Conservation (phyloP, 2,888 invertebrate species). For the Blera fallax region DNA sequence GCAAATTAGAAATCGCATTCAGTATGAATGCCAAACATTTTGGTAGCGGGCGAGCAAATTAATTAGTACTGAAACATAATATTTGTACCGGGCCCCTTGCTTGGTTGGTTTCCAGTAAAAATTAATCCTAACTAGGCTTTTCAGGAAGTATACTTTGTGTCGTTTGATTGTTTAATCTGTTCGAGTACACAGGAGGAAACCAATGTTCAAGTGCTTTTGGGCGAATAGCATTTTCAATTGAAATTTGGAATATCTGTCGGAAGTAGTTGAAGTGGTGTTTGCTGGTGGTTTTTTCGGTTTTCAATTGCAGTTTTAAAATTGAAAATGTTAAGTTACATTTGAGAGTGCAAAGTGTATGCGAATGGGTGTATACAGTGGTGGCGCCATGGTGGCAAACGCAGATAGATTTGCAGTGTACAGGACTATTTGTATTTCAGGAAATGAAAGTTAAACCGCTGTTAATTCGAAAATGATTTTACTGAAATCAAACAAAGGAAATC, state of each 20-base stretch:
- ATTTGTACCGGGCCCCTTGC: neutral
- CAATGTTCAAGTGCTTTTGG: neutral
- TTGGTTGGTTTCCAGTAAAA: neutral
- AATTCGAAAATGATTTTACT: too few relatives aligned
- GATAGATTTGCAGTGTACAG: too few relatives aligned
- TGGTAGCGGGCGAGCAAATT: neutral
- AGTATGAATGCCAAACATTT: conserved; percentile 20
- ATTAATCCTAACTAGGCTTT: neutral
- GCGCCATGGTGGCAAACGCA: too few relatives aligned
- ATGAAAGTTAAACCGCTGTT: too few relatives aligned
- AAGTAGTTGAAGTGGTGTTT: neutral
- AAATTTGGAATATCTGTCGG: neutral
- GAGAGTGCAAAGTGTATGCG: too few relatives aligned
- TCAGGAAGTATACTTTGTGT: neutral
- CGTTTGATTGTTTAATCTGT: conserved; percentile 7
- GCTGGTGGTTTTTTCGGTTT: too few relatives aligned
- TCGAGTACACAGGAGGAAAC: neutral
- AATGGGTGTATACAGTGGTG: too few relatives aligned
- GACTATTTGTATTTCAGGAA: too few relatives aligned
- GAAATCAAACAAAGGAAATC: too few relatives aligned
- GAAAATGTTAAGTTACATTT: too few relatives aligned
- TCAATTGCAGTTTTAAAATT: too few relatives aligned
- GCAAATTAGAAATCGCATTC: conserved; percentile 6
- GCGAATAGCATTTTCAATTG: neutral
- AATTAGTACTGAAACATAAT: conserved; percentile 24